These are phyloP conservation scores for Brachionus manjavacas DNA, from an alignment of 1,140 invertebrate genomes.

Conservation along the genomic window DNA sequence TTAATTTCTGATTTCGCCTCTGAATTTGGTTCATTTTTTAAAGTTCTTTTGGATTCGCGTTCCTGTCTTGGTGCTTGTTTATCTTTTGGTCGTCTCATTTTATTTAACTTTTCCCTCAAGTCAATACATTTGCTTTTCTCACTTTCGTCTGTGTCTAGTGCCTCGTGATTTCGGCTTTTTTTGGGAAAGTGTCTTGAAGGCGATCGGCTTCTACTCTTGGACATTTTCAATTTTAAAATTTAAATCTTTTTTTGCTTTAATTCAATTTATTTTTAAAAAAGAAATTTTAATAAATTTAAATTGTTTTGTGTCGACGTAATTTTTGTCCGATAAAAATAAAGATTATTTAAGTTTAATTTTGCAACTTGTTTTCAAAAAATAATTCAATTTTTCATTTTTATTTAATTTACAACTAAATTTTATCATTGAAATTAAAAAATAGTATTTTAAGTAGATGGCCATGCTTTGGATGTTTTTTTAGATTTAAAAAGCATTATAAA, in stretches of 20 bases:
- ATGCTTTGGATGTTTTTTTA: no score
- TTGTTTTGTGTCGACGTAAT: not conserved
- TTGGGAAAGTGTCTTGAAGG: not conserved
- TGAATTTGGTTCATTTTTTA: no score
- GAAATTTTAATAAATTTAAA: not conserved
- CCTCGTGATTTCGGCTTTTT: not conserved
- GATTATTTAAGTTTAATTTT: not conserved
- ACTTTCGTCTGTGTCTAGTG: not conserved
- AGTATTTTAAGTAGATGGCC: no score
- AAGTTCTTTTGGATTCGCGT: not conserved
- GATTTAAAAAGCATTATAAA: no score
- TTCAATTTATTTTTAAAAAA: not conserved
- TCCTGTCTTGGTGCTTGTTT: not conserved
- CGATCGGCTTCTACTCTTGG: constrained; percentile 4
- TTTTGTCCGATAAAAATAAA: not conserved
- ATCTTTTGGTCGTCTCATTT: not conserved
- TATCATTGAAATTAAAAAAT: no score
- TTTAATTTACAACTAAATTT: no score
- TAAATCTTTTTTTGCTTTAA: not conserved
- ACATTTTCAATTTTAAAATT: not conserved
- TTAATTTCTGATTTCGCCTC: not conserved
- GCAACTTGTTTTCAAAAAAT: no score
- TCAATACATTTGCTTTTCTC: not conserved
- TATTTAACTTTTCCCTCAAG: constrained; percentile 17
- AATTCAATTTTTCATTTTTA: no score